Conservation (phyloP, 2,797 vertebrate species). For the Tragelaphus oryx region DNA sequence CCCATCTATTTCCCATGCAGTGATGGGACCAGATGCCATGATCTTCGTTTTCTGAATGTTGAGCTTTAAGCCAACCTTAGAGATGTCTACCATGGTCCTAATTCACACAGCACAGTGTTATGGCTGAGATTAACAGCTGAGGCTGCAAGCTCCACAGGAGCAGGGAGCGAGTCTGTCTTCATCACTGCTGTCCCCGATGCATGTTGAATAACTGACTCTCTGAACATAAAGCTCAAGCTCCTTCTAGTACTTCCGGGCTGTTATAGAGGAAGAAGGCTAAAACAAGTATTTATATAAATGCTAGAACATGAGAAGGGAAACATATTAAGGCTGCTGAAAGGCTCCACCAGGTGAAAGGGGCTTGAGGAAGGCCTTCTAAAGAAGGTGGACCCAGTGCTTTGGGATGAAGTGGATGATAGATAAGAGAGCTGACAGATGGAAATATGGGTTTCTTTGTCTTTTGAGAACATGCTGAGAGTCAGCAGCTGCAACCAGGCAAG, state of each 20-base stretch:
- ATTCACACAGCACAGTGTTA: accelerated
- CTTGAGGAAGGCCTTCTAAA: neutral
- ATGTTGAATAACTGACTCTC: neutral
- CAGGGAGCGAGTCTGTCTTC: neutral
- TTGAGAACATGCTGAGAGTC: neutral
- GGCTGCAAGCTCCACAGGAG: accelerated
- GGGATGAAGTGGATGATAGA: neutral
- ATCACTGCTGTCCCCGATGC: accelerated
- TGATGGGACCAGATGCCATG: too few species aligned
- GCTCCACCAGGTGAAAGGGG: neutral
- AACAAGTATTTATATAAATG: neutral
- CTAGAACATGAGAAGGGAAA: neutral
- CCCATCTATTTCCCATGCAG: too few species aligned
- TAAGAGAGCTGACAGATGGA: neutral
- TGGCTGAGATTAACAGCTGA: neutral
- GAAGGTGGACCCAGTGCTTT: neutral
- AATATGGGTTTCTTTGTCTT: neutral
- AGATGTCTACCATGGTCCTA: neutral
- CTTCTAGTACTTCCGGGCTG: neutral
- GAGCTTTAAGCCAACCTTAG: too few species aligned
- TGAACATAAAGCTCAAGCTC: neutral
- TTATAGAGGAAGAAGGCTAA: neutral
- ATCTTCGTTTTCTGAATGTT: too few species aligned
- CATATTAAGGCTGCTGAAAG: neutral
- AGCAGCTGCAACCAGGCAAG: neutral